A percentile compares a stretch with the other conserved stretches of the same genome.
phyloP scores from a whole-genome alignment of 2,797 vertebrate species.

The Esox lucius region DNA sequence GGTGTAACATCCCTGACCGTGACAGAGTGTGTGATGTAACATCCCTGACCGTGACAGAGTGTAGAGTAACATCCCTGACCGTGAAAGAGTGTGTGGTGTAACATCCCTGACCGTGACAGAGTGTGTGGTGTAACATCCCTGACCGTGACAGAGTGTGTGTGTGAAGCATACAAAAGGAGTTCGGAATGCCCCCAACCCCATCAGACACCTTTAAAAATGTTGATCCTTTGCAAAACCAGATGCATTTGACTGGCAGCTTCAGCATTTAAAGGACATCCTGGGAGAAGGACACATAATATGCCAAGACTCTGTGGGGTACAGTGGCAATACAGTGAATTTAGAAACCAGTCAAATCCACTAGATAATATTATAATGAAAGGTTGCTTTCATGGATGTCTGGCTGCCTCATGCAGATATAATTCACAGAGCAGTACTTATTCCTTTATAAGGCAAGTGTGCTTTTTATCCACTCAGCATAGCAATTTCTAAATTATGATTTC shows the following conservation, averaged over 20 bases:
- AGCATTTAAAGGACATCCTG: slow-evolving; percentile 10
- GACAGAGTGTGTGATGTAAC: neutral
- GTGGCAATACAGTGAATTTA: slow-evolving; percentile 37
- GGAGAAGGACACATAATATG: neutral
- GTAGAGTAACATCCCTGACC: neutral
- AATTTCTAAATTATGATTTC: neutral
- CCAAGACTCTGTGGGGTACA: slow-evolving; percentile 21
- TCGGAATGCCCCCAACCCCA: neutral
- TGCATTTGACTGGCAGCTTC: slow-evolving; percentile 28
- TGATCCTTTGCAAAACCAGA: neutral
- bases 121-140: neutral
- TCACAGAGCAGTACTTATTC: neutral
- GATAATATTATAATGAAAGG: slow-evolving; percentile 40
- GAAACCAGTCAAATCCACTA: slow-evolving; percentile 17
- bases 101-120: neutral
- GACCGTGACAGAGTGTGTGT: neutral
- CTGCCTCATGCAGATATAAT: neutral
- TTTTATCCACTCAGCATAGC: neutral
- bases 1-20: neutral
- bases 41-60: neutral
- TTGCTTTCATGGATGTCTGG: slow-evolving; percentile 50
- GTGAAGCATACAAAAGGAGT: neutral
- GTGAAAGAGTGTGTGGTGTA: neutral
- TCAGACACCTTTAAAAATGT: neutral
- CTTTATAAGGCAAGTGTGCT: neutral